These are phyloP conservation scores for Ammodytes dubius DNA, from an alignment of 2,113 vertebrate genomes.

Conservation along the genomic window DNA sequence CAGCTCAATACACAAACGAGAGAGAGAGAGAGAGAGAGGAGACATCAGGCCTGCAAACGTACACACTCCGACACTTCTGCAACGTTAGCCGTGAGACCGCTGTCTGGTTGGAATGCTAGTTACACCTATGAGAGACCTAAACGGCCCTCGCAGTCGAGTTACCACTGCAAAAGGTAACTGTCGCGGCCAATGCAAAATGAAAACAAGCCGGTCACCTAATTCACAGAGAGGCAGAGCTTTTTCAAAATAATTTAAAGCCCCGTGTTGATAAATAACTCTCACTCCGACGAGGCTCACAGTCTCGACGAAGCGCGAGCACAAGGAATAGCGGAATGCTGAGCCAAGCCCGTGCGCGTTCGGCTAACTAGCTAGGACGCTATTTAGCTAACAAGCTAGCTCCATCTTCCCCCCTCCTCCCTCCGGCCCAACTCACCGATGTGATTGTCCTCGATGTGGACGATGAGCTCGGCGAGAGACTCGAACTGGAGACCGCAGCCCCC, in stretches of 20 bases:
- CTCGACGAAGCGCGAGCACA: constrained; percentile 38
- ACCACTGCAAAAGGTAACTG: constrained; percentile 38
- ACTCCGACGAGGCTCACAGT: background rate
- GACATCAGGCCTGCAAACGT: constrained; percentile 66
- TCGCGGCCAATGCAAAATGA: background rate
- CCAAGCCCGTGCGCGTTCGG: constrained; percentile 36
- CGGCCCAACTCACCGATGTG: constrained; percentile 87
- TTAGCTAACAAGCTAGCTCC: constrained; percentile 66
- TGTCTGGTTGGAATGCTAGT: constrained; percentile 75
- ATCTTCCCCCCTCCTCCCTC: constrained; percentile 36
- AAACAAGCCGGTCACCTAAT: background rate
- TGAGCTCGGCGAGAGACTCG: constrained; percentile 93
- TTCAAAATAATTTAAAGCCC: background rate
- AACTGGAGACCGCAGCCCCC: constrained; percentile 96
- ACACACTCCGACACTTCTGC: constrained; percentile 40
- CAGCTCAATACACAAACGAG: constrained; percentile 13
- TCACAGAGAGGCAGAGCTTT: background rate
- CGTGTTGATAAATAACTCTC: background rate
- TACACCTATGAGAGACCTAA: constrained; percentile 67
- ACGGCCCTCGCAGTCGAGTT: constrained; percentile 59
- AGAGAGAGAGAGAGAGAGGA: background rate
- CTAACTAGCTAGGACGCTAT: constrained; percentile 62
- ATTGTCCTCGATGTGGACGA: constrained; percentile 97
- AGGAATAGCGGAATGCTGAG: constrained; percentile 73
- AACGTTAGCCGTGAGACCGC: constrained; percentile 65